phyloP scores from a whole-genome alignment of 30 jellyfish, hydroid and myxozoan species.

The Aurelia sp. region DNA sequence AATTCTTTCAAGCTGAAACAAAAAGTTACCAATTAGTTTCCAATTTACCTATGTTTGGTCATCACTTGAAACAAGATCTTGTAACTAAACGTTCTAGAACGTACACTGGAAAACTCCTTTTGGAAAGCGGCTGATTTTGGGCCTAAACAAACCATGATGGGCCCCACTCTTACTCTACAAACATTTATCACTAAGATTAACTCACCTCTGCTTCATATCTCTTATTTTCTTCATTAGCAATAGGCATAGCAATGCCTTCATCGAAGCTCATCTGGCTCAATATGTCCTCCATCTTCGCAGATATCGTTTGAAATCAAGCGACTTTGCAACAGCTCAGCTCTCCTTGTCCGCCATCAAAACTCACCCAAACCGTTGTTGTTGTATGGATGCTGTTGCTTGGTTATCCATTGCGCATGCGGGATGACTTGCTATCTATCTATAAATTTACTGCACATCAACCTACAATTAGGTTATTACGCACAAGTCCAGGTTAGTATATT shows the following conservation, averaged over 20 bases:
- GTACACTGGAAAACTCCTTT: too few relatives aligned
- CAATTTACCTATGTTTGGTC: too few relatives aligned
- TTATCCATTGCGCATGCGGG: too few relatives aligned
- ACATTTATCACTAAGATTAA: not conserved
- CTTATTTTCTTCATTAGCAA: conserved; percentile 94
- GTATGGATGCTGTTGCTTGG: not conserved
- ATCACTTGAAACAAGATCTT: too few relatives aligned
- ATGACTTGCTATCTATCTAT: too few relatives aligned
- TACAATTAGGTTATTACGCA: too few relatives aligned
- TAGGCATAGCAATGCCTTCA: conserved; percentile 95
- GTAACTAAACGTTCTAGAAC: too few relatives aligned
- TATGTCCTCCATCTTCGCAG: conserved; percentile 78
- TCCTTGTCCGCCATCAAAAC: not conserved
- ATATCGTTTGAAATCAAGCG: not conserved
- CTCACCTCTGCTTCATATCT: conserved; percentile 84
- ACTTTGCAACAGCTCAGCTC: not conserved
- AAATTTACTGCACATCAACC: too few relatives aligned
- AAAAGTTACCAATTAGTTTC: not conserved
- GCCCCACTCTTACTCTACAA: not conserved
- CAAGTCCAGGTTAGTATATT: too few relatives aligned
- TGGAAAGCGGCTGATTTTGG: too few relatives aligned
- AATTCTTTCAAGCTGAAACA: conserved; percentile 71
- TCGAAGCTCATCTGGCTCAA: conserved; percentile 92
- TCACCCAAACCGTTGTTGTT: not conserved
- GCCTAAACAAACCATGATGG: too few relatives aligned